These are phyloP conservation scores for Proales similis DNA, from an alignment of 1,140 invertebrate species.

Conservation along the genomic window DNA sequence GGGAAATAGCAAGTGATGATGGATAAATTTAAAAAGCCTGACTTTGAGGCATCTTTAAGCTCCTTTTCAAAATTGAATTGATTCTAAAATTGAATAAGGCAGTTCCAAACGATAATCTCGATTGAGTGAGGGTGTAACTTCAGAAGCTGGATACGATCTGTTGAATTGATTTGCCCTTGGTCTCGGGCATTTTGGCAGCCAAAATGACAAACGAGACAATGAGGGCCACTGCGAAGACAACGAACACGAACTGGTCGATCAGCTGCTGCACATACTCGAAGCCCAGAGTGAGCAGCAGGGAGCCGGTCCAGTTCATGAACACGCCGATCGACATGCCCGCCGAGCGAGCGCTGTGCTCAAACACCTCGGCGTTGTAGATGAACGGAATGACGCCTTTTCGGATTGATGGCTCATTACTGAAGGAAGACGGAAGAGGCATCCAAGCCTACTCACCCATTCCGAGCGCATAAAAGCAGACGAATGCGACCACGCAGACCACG, in stretches of 20 bases:
- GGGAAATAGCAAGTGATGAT: no score
- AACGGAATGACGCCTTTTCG: conserved; percentile 83
- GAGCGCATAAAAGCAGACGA: conserved; percentile 81
- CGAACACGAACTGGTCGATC: conserved; percentile 62
- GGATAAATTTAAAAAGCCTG: no score
- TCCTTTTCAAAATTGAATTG: no score
- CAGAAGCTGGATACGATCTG: no score
- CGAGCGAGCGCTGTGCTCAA: conserved; percentile 88
- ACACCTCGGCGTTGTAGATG: conserved; percentile 85
- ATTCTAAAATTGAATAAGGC: no score
- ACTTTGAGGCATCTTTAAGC: no score
- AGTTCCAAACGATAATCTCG: no score
- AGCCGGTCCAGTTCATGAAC: conserved; percentile 39
- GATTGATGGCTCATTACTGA: no score
- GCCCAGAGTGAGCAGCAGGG: conserved; percentile 38
- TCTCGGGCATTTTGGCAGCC: conserved; percentile 71
- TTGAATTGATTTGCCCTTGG: conserved; percentile 95
- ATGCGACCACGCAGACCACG: conserved; percentile 67
- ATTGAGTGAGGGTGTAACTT: no score
- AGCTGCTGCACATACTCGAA: conserved; percentile 46
- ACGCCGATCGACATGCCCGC: conserved; percentile 81
- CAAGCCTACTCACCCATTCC: no score
- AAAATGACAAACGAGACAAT: conserved; percentile 42
- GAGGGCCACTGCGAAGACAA: conserved; percentile 52
- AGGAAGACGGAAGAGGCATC: no score